Evolutionary conservation across 2,888 invertebrate species (phyloP), one percentile per base, ranked within the genome.

Genomic region (Noctua comes): DNA sequence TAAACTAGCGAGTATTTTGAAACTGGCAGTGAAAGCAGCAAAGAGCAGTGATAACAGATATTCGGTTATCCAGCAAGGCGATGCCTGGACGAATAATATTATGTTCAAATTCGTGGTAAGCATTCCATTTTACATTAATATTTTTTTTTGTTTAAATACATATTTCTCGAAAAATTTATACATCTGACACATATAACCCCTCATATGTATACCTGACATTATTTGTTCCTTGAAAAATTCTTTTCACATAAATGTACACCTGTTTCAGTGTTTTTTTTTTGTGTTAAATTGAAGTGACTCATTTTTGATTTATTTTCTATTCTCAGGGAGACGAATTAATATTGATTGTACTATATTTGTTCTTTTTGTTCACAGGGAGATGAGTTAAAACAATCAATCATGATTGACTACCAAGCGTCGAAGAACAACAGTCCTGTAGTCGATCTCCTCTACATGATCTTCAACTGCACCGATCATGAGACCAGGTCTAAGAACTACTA

Each of bases 11-110:
- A 70, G 84, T n/a, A 46, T 84, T 0, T 1, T 76, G 2, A 18
- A 62, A 3, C 8, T 75, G 11, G n/a, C 79, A 0, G 57, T 8
- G 2, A 88, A 90, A 68, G 40, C 87, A 7, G 13, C 75, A 11
- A 88, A 80, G 72, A 48, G 36, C 36, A 86, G 27, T 4, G 80
- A 82, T 8, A 89, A 90, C 7, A 91, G 90, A 74, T 85, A 91
- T 82, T 86, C 88, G 13, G 82, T 93, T 13, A 90, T 94, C 43
- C 88, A 88, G 64, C 94, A 94, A 73, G 94, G 94, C 24, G 94
- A 94, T 81, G 88, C 90, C 13, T 94, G 94, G 94, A 92, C 90
- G 0, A 94, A 93, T 57, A 94, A 94, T 75, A 86, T 94, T n/a
- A 86, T 94, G 88, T 94, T 92, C 64, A 90, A 83, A 83, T 77